Conservation (phyloP, 1,140 invertebrate species). For the Calephelis virginiensis region DNA sequence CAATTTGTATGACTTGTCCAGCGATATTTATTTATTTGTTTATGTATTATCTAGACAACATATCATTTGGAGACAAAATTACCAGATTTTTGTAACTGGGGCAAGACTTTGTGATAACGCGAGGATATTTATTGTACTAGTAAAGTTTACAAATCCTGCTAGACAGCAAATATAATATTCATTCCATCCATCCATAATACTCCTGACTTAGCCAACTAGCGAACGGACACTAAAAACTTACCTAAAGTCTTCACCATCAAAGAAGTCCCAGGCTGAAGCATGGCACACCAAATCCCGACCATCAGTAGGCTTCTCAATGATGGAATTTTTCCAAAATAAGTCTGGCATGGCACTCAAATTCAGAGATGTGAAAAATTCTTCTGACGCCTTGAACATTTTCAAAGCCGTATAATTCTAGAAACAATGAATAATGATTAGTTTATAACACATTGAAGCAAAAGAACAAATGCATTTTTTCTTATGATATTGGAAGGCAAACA, state of each 20-base stretch:
- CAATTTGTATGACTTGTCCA: too few species aligned
- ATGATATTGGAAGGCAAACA: too few species aligned
- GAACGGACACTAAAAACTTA: constrained; percentile 28
- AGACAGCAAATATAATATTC: too few species aligned
- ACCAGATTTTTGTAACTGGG: too few species aligned
- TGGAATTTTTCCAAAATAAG: constrained; percentile 78
- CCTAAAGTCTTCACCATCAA: constrained; percentile 82
- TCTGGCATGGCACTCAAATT: constrained; percentile 74
- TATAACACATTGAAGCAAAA: background rate
- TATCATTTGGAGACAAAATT: too few species aligned
- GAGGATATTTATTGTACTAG: too few species aligned
- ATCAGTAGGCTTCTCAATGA: constrained; percentile 80
- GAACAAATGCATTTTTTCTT: background rate
- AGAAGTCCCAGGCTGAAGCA: constrained; percentile 90
- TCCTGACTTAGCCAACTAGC: too few species aligned
- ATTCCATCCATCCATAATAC: too few species aligned
- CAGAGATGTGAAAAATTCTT: constrained; percentile 78
- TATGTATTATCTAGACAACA: too few species aligned
- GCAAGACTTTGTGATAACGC: too few species aligned
- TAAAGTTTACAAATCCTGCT: too few species aligned
- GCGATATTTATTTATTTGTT: too few species aligned
- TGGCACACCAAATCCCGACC: constrained; percentile 84
- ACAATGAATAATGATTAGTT: constrained; percentile 22
- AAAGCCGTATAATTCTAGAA: constrained; percentile 71
- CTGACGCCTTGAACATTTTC: constrained; percentile 75